Base-by-base conservation (phyloP, 2,888 invertebrate species). In the Metellina segmentata region DNA sequence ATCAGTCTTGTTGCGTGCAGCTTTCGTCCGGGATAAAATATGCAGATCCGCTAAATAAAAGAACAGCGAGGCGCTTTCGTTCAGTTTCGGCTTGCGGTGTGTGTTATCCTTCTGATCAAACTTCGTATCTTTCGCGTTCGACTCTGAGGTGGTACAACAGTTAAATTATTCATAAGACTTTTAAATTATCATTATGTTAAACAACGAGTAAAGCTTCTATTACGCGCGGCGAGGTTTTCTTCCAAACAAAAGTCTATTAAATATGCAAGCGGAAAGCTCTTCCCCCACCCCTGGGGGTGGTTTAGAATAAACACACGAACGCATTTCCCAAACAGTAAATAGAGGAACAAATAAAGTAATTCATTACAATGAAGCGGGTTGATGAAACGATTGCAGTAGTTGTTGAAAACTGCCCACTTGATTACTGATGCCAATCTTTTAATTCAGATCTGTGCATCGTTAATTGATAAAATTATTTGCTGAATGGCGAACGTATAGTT, bases 151-250 rank as follows among this genome's bases (percentile, higher is more conserved):
- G 79, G 53, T 53, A 79, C 52, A 79, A 79, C 20, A 79, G 79
- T 79, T 79, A 79, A 79, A 79, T 79, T 79, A 79, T 79, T 79
- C 79, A 61, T 79, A 79, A 79, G 79, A 20, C 20, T 34, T 61
- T 20, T 16, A 79, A 34, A 79, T 79, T 61, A 79, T 61, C 79
- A 61, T 34, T 79, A 61, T 79, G 79, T 53, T 34, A 79, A 79
- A 79, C 61, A 61, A 16, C 16, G 61, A 16, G 49, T 77, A 77
- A 49, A 61, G 61, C 61, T 61, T 77, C 16, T 77, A 77, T 77
- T 6, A 77, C n/a, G 77, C 11, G 19, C 13, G 49, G n/a, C n/a
- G 49, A 49, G n/a, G 49, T 51, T 77, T 77, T 49, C 77, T 51
- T n/a, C 78, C 7, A n/a, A 61, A 61, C 11, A 16, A 16, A 61